Conservation (phyloP, 2,888 invertebrate species). For the Megalurothrips usitatus region DNA sequence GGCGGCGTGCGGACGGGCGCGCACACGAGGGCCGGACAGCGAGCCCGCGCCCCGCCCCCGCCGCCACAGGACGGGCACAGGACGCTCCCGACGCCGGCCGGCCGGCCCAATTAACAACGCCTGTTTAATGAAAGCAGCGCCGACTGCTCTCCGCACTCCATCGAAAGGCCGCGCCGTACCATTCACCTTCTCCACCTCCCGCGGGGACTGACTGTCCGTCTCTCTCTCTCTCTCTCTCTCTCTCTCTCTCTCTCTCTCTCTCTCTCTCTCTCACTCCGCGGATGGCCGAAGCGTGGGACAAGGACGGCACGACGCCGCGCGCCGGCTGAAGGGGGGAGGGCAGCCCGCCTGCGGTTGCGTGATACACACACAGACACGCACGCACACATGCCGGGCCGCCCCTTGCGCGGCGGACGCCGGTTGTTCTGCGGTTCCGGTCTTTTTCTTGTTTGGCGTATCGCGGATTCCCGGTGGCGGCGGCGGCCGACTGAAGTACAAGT, state of each 20-base stretch:
- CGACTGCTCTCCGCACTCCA: neutral
- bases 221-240: too few species aligned
- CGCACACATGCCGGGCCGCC: conserved; percentile 17
- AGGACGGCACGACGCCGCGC: neutral
- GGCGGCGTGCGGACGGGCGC: too few species aligned
- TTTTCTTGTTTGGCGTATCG: too few species aligned
- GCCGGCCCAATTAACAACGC: neutral
- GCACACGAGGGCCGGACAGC: too few species aligned
- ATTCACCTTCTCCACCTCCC: neutral
- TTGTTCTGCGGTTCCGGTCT: too few species aligned
- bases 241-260: too few species aligned
- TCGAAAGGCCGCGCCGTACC: neutral
- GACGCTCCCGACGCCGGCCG: neutral
- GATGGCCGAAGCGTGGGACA: neutral
- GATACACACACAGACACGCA: conserved; percentile 28
- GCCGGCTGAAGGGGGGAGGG: neutral
- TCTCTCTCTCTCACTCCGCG: neutral
- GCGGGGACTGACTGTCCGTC: too few species aligned
- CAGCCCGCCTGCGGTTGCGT: neutral
- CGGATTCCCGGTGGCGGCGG: too few species aligned
- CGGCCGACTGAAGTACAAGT: too few species aligned
- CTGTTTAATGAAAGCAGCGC: neutral
- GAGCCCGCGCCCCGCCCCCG: too few species aligned
- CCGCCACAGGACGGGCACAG: too few species aligned
- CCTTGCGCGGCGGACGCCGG: neutral